Percentiles rank a stretch among this genome's conserved stretches.
phyloP scores from a whole-genome alignment of 2,888 invertebrate species.

The Arge pagana region DNA sequence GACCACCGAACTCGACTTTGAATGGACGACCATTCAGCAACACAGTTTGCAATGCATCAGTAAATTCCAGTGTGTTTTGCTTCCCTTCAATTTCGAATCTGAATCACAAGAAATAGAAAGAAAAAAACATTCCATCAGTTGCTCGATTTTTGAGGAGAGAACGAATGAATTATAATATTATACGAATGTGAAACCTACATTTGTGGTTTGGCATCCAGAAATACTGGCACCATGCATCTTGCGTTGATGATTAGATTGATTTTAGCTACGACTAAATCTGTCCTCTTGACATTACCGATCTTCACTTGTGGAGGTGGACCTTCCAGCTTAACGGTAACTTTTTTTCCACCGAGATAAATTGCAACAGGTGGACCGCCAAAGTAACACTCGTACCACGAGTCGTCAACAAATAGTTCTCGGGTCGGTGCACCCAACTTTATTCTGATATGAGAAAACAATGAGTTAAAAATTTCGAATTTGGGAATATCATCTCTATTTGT shows the following conservation, averaged over 20 bases:
- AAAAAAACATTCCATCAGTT: slow-evolving; percentile 11
- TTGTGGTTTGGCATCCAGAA: slow-evolving; percentile 82
- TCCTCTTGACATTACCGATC: slow-evolving; percentile 77
- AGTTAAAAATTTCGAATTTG: neutral
- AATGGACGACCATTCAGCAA: slow-evolving; percentile 79
- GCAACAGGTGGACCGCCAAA: slow-evolving; percentile 88
- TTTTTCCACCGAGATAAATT: slow-evolving; percentile 78
- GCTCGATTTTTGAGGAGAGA: neutral
- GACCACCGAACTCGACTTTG: slow-evolving; percentile 80
- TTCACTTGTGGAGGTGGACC: slow-evolving; percentile 94
- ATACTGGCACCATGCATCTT: slow-evolving; percentile 76
- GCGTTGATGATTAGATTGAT: slow-evolving; percentile 85
- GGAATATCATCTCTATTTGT: neutral
- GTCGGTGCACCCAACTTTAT: slow-evolving; percentile 91
- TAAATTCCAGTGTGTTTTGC: slow-evolving; percentile 78
- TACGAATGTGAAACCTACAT: slow-evolving; percentile 56
- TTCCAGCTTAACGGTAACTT: slow-evolving; percentile 79
- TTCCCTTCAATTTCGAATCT: slow-evolving; percentile 73
- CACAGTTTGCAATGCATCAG: slow-evolving; percentile 76
- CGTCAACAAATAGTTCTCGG: slow-evolving; percentile 87
- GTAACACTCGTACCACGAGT: slow-evolving; percentile 86
- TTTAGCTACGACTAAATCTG: slow-evolving; percentile 83
- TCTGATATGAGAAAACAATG: slow-evolving; percentile 54
- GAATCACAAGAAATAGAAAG: slow-evolving; percentile 10
- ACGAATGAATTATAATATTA: too few species aligned